Evolutionary conservation across 2,888 invertebrate genomes (phyloP).

Genomic region (Dynastes tityus): DNA sequence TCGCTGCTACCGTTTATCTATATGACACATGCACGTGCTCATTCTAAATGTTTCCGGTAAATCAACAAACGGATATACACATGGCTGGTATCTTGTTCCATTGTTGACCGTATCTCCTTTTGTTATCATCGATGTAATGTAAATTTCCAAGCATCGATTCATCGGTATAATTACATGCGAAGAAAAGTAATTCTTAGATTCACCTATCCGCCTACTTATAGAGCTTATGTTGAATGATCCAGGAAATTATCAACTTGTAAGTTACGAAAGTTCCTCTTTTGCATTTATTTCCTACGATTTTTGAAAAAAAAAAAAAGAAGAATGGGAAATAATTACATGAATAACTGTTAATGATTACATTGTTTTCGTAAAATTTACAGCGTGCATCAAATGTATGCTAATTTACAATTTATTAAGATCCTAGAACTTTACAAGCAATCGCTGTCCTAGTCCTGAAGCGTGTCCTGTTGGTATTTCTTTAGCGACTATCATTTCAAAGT

Average conservation of each 20-base stretch:
- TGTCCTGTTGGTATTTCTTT: too few species aligned
- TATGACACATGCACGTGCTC: constrained; percentile 24
- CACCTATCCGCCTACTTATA: not conserved
- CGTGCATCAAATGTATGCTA: too few species aligned
- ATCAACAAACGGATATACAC: constrained; percentile 30
- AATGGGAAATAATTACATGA: too few species aligned
- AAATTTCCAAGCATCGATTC: constrained; percentile 1
- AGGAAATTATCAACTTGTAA: not conserved
- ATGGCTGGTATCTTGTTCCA: constrained; percentile 33
- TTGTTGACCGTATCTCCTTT: constrained; percentile 34
- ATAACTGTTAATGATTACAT: too few species aligned
- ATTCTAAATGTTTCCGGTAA: constrained; percentile 37
- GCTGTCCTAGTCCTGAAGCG: too few species aligned
- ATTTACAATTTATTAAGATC: too few species aligned
- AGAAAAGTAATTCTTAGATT: constrained; percentile 12
- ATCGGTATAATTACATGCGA: constrained; percentile 4
- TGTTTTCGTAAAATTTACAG: too few species aligned
- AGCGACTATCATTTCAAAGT: too few species aligned
- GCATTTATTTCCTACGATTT: too few species aligned
- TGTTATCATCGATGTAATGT: constrained; percentile 3
- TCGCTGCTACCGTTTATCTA: not conserved
- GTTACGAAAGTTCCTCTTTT: not conserved
- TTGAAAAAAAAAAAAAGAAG: too few species aligned
- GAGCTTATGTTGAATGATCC: not conserved
- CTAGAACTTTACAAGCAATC: too few species aligned